Evolutionary conservation across 2,888 invertebrate species (phyloP).

Genomic region (Cabera pusaria): DNA sequence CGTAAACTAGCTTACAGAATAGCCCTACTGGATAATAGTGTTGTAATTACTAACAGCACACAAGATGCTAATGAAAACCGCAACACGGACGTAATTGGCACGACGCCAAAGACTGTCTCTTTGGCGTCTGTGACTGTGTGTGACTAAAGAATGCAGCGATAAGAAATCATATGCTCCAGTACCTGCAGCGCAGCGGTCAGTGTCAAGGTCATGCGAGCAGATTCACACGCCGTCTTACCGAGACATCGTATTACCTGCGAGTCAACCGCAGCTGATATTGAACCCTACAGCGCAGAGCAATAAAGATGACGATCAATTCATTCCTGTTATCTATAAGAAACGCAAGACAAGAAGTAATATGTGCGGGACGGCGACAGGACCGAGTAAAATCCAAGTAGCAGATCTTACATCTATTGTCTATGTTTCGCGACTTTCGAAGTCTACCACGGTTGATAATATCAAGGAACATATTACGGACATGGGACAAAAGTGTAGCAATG

Average conservation of each 20-base stretch:
- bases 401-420: constrained; percentile 1
- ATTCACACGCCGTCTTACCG: not conserved
- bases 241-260: not conserved
- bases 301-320: constrained; percentile 1
- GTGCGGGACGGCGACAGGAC: constrained; percentile 4
- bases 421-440: constrained; percentile 2
- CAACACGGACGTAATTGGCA: not conserved
- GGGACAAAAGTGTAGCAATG: not conserved
- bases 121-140: too few species aligned
- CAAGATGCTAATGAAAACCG: not conserved
- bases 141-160: constrained; percentile 1
- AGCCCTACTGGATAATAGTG: too few species aligned
- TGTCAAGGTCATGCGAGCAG: constrained; percentile 2
- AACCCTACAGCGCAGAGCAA: not conserved
- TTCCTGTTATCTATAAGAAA: constrained; percentile 1
- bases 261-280: not conserved
- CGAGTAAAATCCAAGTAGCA: constrained; percentile 2
- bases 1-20: too few species aligned
- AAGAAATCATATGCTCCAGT: not conserved
- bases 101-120: not conserved
- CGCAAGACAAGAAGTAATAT: constrained; percentile 4
- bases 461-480: not conserved
- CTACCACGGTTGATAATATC: not conserved
- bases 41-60: not conserved
- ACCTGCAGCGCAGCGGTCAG: not conserved